These are phyloP conservation scores for Forbesichthys papilliferus DNA, from an alignment of 2,113 vertebrate genomes.

Conservation along the genomic window DNA sequence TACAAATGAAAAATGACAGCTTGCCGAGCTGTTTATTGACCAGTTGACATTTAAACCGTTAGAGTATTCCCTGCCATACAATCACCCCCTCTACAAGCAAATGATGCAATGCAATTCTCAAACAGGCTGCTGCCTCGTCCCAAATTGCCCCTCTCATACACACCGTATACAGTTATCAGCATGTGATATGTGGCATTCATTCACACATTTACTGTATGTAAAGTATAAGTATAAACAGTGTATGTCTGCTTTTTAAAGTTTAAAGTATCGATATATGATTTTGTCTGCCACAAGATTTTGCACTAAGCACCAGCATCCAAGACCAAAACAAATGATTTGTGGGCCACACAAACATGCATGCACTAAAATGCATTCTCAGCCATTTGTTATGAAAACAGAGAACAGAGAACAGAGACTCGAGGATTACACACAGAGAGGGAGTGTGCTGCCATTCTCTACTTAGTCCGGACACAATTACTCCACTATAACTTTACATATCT, in stretches of 20 bases:
- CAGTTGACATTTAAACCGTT: conserved; percentile 74
- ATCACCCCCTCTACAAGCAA: conserved; percentile 58
- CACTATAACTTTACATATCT: too few relatives aligned
- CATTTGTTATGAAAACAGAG: too few relatives aligned
- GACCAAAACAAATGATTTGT: too few relatives aligned
- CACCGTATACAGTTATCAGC: conserved; percentile 34
- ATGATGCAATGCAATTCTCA: conserved; percentile 42
- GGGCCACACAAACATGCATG: too few relatives aligned
- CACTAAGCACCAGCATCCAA: too few relatives aligned
- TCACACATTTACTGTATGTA: background rate
- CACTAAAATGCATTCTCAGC: too few relatives aligned
- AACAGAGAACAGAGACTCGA: too few relatives aligned
- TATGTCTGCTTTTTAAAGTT: too few relatives aligned
- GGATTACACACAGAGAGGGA: too few relatives aligned
- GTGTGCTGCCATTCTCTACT: too few relatives aligned
- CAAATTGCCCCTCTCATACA: background rate
- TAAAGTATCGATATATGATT: background rate
- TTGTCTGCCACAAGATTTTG: background rate
- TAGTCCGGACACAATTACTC: too few relatives aligned
- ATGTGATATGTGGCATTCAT: conserved; percentile 27
- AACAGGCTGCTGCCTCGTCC: conserved; percentile 15
- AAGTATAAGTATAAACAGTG: too few relatives aligned
- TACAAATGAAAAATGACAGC: conserved; percentile 69
- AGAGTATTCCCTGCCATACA: conserved; percentile 55
- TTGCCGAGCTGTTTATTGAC: conserved; percentile 69